phyloP scores from a whole-genome alignment of 1,140 invertebrate species.

The Pseudomyrmex pallidus region DNA sequence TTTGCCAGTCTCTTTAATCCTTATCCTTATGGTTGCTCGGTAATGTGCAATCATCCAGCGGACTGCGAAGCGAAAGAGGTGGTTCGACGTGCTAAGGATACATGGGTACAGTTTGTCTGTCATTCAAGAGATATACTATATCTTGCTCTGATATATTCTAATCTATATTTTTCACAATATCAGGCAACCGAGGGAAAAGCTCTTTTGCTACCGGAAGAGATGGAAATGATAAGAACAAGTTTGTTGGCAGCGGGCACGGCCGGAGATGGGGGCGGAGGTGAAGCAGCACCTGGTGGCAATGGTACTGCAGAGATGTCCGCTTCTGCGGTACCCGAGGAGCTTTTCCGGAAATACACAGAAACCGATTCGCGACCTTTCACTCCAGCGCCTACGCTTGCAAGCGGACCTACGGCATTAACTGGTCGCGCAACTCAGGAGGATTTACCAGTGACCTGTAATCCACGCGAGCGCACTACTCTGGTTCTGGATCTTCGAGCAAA shows the following conservation, averaged over 20 bases:
- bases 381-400: constrained; percentile 90
- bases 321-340: constrained; percentile 86
- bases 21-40: constrained; percentile 91
- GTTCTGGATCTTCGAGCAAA: constrained; percentile 83
- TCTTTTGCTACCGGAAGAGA: constrained; percentile 84
- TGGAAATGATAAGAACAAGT: constrained; percentile 84
- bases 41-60: constrained; percentile 93
- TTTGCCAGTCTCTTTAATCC: constrained; percentile 93
- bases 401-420: constrained; percentile 81
- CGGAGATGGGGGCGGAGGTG: constrained; percentile 54
- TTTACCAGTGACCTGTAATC: constrained; percentile 60
- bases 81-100: constrained; percentile 89
- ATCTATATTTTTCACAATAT: neutral
- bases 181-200: constrained; percentile 85
- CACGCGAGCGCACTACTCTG: constrained; percentile 79
- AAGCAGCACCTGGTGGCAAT: constrained; percentile 16
- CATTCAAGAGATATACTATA: neutral
- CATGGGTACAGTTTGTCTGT: constrained; percentile 86
- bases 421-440: constrained; percentile 56
- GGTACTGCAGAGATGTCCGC: constrained; percentile 60
- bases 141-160: neutral
- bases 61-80: constrained; percentile 90
- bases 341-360: constrained; percentile 90
- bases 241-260: constrained; percentile 75
- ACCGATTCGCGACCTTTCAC: constrained; percentile 92